These are phyloP conservation scores for Amblyteles armatorius DNA, from an alignment of 2,888 invertebrate genomes.

Conservation along the genomic window DNA sequence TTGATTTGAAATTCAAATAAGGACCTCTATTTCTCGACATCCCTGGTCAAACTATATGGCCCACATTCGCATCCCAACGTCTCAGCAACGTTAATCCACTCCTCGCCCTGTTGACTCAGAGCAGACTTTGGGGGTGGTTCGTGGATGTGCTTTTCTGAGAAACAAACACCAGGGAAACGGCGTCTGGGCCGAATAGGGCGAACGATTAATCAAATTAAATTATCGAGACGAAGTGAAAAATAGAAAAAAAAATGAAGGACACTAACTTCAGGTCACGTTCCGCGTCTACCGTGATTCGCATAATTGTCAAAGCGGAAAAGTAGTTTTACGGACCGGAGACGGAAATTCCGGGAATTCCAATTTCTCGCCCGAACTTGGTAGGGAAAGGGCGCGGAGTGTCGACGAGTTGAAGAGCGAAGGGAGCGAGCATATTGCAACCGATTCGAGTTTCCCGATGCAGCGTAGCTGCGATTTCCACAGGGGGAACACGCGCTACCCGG, in stretches of 20 bases:
- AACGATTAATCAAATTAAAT: background rate
- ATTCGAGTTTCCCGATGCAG: slow-evolving; percentile 53
- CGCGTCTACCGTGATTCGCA: slow-evolving; percentile 25
- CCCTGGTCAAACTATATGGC: background rate
- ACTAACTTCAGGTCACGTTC: background rate
- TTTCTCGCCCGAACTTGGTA: slow-evolving; percentile 18
- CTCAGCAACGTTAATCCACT: background rate
- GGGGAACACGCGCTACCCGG: slow-evolving; percentile 43
- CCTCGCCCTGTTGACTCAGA: background rate
- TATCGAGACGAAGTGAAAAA: background rate
- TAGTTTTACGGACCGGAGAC: slow-evolving; percentile 39
- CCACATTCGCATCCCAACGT: background rate
- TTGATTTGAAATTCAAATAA: slow-evolving; percentile 20
- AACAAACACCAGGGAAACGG: background rate
- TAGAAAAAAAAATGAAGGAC: background rate
- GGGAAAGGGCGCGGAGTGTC: background rate
- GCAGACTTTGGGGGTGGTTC: background rate
- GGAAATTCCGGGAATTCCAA: slow-evolving; percentile 43
- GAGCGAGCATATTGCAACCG: slow-evolving; percentile 54
- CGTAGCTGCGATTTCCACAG: slow-evolving; percentile 41
- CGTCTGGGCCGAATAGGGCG: background rate
- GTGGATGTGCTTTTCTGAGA: background rate
- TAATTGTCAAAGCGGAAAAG: slow-evolving; percentile 22
- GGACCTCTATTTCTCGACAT: background rate
- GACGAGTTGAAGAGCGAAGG: slow-evolving; percentile 4